These are phyloP conservation scores for Piprites chloris DNA, from an alignment of 2,113 vertebrate genomes.

Conservation along the genomic window DNA sequence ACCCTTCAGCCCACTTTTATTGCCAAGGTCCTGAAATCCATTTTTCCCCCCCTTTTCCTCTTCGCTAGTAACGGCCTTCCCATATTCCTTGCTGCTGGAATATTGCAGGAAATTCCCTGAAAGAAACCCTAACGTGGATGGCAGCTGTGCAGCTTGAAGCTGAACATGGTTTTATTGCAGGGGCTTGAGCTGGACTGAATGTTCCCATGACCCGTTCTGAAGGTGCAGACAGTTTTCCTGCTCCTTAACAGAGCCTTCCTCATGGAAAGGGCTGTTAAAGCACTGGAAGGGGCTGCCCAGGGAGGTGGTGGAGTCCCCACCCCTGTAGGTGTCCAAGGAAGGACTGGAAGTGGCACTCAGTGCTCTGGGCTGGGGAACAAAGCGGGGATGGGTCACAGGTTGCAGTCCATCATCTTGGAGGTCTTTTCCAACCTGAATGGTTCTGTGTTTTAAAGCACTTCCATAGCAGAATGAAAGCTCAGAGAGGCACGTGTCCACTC, in stretches of 20 bases:
- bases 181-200: not conserved
- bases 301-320: not conserved
- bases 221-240: not conserved
- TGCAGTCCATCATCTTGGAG: not conserved
- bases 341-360: not conserved
- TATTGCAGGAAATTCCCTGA: not conserved
- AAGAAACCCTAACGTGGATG: not conserved
- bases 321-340: not conserved
- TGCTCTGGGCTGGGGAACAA: not conserved
- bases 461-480: accelerated
- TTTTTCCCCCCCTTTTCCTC: not conserved
- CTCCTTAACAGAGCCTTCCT: not conserved
- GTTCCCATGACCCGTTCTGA: not conserved
- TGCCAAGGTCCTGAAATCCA: constrained; percentile 25
- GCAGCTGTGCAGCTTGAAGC: constrained; percentile 34
- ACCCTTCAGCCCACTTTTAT: constrained; percentile 32
- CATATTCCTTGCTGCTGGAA: not conserved
- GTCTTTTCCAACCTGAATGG: not conserved
- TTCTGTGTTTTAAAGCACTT: not conserved
- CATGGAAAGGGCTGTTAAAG: not conserved
- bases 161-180: not conserved
- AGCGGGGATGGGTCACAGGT: not conserved
- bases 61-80: not conserved
- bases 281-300: not conserved
- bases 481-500: accelerated